These are phyloP conservation scores for Abramis brama DNA, from an alignment of 2,113 vertebrate species.

Conservation along the genomic window DNA sequence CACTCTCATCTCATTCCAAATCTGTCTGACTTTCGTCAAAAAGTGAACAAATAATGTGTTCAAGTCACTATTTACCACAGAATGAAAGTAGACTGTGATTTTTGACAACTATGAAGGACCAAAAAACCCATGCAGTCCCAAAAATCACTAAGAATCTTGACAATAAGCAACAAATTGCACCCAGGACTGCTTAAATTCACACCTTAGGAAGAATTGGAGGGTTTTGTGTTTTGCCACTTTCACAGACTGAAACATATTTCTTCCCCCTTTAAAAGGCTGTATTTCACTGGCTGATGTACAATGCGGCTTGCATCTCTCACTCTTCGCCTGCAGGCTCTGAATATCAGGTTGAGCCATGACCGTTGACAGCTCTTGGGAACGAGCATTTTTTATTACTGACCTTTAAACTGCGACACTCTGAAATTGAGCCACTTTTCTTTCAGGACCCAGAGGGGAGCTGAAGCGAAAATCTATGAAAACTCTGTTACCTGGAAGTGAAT, in stretches of 20 bases:
- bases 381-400: slow-evolving; percentile 55
- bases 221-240: slow-evolving; percentile 9
- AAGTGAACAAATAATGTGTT: neutral
- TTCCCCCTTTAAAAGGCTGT: slow-evolving; percentile 29
- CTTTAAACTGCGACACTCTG: slow-evolving; percentile 46
- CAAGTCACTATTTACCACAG: neutral
- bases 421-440: slow-evolving; percentile 40
- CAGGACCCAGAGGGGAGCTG: slow-evolving; percentile 14
- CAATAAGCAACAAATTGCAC: neutral
- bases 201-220: neutral
- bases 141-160: neutral
- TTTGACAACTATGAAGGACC: neutral
- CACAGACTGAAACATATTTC: slow-evolving; percentile 43
- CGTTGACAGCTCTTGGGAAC: slow-evolving; percentile 42
- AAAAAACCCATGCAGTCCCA: neutral
- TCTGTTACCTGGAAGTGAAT: neutral
- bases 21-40: neutral
- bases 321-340: slow-evolving; percentile 36
- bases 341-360: slow-evolving; percentile 45
- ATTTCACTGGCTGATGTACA: slow-evolving; percentile 32
- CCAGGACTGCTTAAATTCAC: neutral
- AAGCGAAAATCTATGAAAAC: slow-evolving; percentile 29
- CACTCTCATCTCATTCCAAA: neutral
- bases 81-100: neutral
- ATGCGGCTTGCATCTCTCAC: slow-evolving; percentile 38